Conservation (phyloP, 2,888 invertebrate species). For the Epinotia demarniana region DNA sequence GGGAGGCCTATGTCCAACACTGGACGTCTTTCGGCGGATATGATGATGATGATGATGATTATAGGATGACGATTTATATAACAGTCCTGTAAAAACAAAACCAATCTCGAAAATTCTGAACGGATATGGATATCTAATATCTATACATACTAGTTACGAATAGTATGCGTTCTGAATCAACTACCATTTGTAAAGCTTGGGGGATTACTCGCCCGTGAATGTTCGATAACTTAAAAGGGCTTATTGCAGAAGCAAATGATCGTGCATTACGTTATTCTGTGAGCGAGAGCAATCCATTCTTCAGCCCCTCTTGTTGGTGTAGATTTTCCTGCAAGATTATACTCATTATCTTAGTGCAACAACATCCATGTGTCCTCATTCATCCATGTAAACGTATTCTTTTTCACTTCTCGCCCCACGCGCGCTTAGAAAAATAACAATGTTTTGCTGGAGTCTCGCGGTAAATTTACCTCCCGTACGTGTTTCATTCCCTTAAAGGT, state of each 20-base stretch:
- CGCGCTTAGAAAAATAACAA: conserved; percentile 42
- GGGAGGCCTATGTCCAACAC: no score
- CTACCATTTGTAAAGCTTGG: conserved; percentile 59
- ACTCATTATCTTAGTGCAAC: conserved; percentile 41
- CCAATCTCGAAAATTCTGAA: neutral
- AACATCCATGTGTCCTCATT: conserved; percentile 34
- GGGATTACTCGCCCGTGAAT: conserved; percentile 50
- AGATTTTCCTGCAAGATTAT: conserved; percentile 33
- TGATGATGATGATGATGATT: no score
- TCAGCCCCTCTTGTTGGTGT: conserved; percentile 54
- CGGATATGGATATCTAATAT: conserved; percentile 14
- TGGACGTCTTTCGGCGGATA: no score
- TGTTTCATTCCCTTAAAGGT: conserved; percentile 44
- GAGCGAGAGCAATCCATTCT: conserved; percentile 38
- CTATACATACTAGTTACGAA: neutral
- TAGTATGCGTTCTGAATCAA: conserved; percentile 41
- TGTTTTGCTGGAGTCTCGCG: conserved; percentile 35
- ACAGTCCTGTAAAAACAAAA: neutral
- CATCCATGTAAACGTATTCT: conserved; percentile 38
- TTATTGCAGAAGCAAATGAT: neutral
- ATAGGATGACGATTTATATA: neutral
- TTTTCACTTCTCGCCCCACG: conserved; percentile 33
- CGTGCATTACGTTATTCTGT: neutral
- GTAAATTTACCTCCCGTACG: conserved; percentile 43
- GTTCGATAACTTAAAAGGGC: conserved; percentile 19